Evolutionary conservation across 1,140 invertebrate species (phyloP).

Genomic region (Sinella curviseta): DNA sequence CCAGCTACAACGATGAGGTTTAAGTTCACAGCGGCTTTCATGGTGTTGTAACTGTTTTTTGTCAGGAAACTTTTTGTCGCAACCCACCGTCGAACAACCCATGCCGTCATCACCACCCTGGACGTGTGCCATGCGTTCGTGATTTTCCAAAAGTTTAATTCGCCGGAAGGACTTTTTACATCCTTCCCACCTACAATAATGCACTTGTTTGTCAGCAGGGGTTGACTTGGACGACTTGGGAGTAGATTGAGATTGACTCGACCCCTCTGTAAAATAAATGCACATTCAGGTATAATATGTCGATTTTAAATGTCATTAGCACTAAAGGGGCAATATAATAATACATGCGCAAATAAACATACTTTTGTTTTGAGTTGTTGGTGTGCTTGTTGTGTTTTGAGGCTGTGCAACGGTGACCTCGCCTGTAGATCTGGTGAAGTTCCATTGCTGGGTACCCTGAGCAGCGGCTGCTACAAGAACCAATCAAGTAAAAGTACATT

Average conservation of each 20-base stretch:
- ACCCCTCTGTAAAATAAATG: not conserved
- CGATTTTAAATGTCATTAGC: not conserved
- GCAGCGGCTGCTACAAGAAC: slow-evolving; percentile 6
- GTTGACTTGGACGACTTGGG: slow-evolving; percentile 26
- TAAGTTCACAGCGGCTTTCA: slow-evolving; percentile 37
- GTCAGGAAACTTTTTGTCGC: slow-evolving; percentile 31
- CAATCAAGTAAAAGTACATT: not conserved
- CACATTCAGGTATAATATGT: not conserved
- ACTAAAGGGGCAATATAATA: too few relatives aligned
- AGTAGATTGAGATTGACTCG: slow-evolving; percentile 21
- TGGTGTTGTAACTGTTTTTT: slow-evolving; percentile 37
- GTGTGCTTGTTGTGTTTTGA: slow-evolving; percentile 20
- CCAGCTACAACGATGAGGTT: slow-evolving; percentile 40
- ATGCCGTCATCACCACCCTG: not conserved
- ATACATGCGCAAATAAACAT: not conserved
- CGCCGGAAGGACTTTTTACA: slow-evolving; percentile 39
- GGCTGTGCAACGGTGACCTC: slow-evolving; percentile 21
- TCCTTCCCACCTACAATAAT: slow-evolving; percentile 39
- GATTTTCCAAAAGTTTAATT: slow-evolving; percentile 36
- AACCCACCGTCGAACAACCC: slow-evolving; percentile 21
- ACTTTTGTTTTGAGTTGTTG: slow-evolving; percentile 23
- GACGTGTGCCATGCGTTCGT: slow-evolving; percentile 31
- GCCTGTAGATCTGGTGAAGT: not conserved
- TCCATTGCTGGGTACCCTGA: slow-evolving; percentile 30
- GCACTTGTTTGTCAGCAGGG: slow-evolving; percentile 26